phyloP scores from a whole-genome alignment of 2,888 invertebrate species.

The Cabera pusaria region DNA sequence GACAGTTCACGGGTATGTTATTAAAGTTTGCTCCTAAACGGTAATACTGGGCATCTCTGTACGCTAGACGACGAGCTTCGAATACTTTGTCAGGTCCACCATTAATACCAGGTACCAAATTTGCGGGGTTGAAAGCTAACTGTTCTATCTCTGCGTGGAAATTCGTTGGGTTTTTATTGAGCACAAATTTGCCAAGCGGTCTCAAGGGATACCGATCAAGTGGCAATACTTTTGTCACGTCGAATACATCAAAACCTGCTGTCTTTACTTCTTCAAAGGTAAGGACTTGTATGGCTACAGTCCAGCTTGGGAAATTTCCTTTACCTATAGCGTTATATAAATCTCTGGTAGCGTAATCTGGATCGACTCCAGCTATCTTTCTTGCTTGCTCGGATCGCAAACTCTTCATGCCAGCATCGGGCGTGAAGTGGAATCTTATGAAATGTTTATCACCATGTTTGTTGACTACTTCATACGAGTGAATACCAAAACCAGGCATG shows the following conservation, averaged over 20 bases:
- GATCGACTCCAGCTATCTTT: slow-evolving; percentile 87
- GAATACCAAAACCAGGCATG: slow-evolving; percentile 96
- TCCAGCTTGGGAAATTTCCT: slow-evolving; percentile 89
- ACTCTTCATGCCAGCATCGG: slow-evolving; percentile 93
- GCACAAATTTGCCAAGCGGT: slow-evolving; percentile 90
- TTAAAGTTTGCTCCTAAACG: slow-evolving; percentile 95
- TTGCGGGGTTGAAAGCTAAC: slow-evolving; percentile 92
- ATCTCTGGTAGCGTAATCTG: slow-evolving; percentile 93
- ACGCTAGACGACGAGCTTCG: slow-evolving; percentile 91
- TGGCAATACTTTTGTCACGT: slow-evolving; percentile 94
- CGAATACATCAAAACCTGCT: slow-evolving; percentile 93
- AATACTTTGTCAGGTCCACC: slow-evolving; percentile 95
- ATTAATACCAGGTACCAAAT: slow-evolving; percentile 94
- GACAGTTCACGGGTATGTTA: slow-evolving; percentile 97
- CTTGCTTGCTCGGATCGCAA: slow-evolving; percentile 85
- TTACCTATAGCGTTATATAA: slow-evolving; percentile 92
- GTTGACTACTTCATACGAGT: slow-evolving; percentile 94
- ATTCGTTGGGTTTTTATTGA: slow-evolving; percentile 94
- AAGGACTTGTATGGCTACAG: slow-evolving; percentile 91
- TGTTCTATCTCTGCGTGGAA: slow-evolving; percentile 97
- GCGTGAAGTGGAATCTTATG: slow-evolving; percentile 94
- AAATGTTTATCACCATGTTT: slow-evolving; percentile 86
- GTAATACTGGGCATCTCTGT: slow-evolving; percentile 92
- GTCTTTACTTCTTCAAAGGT: slow-evolving; percentile 90
- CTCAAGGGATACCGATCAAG: slow-evolving; percentile 89